Evolutionary conservation across 2,113 vertebrate species (phyloP).

Genomic region (Phyllostomus hastatus): DNA sequence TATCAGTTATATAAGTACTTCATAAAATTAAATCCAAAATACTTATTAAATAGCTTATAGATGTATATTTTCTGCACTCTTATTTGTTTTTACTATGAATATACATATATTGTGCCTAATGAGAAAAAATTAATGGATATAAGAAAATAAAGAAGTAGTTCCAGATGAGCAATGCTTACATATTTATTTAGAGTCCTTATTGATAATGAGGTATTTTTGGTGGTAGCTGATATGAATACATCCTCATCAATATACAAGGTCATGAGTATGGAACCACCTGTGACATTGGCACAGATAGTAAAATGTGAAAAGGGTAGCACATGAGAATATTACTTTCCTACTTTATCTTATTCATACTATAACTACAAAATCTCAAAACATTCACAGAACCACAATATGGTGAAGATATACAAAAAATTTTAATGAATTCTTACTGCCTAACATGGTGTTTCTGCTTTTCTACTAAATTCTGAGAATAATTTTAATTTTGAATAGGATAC

Average conservation of each 20-base stretch:
- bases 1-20: neutral
- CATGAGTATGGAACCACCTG: neutral
- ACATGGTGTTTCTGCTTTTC: neutral
- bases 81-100: neutral
- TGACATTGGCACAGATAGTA: neutral
- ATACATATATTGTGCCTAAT: neutral
- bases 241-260: neutral
- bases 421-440: neutral
- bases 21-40: neutral
- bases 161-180: neutral
- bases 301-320: neutral
- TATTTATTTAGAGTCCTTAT: neutral
- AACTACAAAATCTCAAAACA: neutral
- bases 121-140: neutral
- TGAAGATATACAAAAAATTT: neutral
- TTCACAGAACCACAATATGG: neutral
- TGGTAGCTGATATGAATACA: neutral
- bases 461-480: neutral
- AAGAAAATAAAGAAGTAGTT: neutral
- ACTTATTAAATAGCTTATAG: neutral
- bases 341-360: neutral
- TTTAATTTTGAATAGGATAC: neutral
- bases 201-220: neutral
- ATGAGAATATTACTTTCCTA: neutral
- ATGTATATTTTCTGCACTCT: neutral